phyloP scores from a whole-genome alignment of 2,888 invertebrate genomes.

The Protonemura montana region DNA sequence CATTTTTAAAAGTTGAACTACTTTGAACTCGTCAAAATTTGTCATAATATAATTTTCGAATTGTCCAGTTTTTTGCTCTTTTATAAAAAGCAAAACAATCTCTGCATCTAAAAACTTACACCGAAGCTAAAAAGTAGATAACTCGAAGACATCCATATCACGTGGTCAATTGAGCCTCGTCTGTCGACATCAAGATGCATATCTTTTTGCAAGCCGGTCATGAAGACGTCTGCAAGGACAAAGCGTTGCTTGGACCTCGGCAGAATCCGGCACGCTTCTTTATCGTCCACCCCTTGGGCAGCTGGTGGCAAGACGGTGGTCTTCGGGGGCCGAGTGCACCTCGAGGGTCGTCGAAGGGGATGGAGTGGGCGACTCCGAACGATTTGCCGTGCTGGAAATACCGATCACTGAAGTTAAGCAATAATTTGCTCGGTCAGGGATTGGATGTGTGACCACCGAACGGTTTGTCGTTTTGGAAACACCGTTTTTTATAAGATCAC shows the following conservation, averaged over 20 bases:
- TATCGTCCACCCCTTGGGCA: not conserved
- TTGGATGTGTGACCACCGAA: too few relatives aligned
- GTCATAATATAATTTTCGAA: too few relatives aligned
- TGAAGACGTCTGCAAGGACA: not conserved
- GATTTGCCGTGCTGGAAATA: too few relatives aligned
- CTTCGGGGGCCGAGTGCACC: not conserved
- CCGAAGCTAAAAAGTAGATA: not conserved
- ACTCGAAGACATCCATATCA: not conserved
- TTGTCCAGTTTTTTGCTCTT: too few relatives aligned
- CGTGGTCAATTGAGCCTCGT: not conserved
- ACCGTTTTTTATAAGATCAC: too few relatives aligned
- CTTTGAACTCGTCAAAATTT: too few relatives aligned
- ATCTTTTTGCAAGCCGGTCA: not conserved
- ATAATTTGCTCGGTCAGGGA: too few relatives aligned
- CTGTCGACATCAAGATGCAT: not conserved
- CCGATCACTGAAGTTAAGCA: too few relatives aligned
- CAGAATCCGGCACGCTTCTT: constrained; percentile 4
- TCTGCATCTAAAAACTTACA: not conserved
- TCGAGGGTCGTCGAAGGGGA: not conserved
- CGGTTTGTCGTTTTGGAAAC: too few relatives aligned
- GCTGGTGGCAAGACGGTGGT: not conserved
- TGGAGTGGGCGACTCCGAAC: not conserved
- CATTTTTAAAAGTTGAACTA: too few relatives aligned
- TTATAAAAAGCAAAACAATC: not conserved
- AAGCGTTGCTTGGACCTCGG: not conserved